Evolutionary conservation across 2,797 vertebrate species (phyloP).

Genomic region (Amblyopsis hoosieri): DNA sequence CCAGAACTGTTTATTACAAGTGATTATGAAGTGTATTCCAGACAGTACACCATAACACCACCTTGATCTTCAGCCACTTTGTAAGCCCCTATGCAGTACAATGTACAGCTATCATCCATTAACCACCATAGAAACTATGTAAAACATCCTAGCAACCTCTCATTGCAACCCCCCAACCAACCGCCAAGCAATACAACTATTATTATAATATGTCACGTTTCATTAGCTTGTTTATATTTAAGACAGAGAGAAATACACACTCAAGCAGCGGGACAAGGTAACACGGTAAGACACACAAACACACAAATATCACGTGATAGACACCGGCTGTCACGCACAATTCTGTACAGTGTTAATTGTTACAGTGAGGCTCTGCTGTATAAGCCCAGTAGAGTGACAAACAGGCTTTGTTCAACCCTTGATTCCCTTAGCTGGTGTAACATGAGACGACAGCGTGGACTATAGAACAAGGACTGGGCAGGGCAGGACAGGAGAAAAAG

Average conservation of each 20-base stretch:
- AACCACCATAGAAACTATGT: too few species aligned
- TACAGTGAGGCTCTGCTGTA: background rate
- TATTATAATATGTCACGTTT: background rate
- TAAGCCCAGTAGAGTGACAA: conserved; percentile 3
- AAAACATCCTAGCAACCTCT: too few species aligned
- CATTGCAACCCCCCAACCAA: too few species aligned
- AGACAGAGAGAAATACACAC: background rate
- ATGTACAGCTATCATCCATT: too few species aligned
- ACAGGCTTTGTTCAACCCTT: background rate
- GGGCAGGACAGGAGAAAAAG: background rate
- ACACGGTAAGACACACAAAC: background rate
- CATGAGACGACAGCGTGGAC: background rate
- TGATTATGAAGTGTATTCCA: too few species aligned
- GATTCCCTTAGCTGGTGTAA: background rate
- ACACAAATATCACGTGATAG: background rate
- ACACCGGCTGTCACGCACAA: conserved; percentile 4
- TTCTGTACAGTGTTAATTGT: background rate
- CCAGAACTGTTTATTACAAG: background rate
- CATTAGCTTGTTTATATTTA: too few species aligned
- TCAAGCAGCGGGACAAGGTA: background rate
- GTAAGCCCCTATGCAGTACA: too few species aligned
- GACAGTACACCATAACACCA: too few species aligned
- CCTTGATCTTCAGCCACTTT: too few species aligned
- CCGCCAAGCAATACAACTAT: too few species aligned
- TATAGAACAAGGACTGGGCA: background rate